phyloP scores from a whole-genome alignment of 2,888 invertebrate species.

The Cremastobaeus sp. region DNA sequence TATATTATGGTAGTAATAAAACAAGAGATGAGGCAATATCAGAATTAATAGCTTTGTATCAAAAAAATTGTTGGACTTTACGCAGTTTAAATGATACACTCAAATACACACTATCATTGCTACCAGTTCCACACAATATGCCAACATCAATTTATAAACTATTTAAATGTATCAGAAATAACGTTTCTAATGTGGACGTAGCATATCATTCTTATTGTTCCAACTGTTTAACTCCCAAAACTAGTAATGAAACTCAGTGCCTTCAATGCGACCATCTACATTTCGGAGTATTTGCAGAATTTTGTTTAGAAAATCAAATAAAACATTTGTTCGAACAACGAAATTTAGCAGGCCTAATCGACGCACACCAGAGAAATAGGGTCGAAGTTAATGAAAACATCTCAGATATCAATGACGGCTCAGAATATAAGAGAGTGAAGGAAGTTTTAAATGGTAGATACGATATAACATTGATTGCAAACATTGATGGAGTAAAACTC shows the following conservation, averaged over 20 bases:
- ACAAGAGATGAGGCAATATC: no score
- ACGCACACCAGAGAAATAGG: neutral
- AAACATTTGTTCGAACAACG: conserved; percentile 10
- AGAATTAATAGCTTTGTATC: no score
- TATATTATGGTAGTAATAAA: no score
- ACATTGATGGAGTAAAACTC: conserved; percentile 12
- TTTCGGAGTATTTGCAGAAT: neutral
- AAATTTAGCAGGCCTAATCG: neutral
- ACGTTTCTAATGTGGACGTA: no score
- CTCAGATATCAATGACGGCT: conserved; percentile 1
- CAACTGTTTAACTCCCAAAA: neutral
- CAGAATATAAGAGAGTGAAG: neutral
- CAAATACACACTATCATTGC: no score
- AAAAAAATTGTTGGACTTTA: no score
- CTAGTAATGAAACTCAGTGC: neutral
- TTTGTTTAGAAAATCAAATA: conserved; percentile 4
- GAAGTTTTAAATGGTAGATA: neutral
- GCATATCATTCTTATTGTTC: neutral
- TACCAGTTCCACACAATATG: no score
- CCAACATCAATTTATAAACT: no score
- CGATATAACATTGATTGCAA: conserved; percentile 15
- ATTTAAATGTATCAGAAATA: no score
- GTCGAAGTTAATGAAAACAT: neutral
- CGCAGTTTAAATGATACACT: no score
- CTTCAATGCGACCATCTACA: neutral